Conservation (phyloP, 2,797 vertebrate genomes). For the Brachyrhaphis roseni region DNA sequence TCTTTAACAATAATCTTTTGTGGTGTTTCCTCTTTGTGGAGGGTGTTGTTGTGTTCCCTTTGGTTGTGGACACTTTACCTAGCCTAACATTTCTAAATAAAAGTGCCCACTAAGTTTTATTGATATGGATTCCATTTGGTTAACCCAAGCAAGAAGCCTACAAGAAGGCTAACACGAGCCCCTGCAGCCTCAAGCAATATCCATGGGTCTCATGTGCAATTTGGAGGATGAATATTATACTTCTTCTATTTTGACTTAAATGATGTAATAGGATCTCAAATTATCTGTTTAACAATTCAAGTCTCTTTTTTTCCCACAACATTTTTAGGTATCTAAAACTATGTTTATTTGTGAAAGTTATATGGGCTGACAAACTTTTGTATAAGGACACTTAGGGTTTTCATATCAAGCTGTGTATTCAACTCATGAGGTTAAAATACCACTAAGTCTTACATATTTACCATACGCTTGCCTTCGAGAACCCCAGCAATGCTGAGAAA, state of each 20-base stretch:
- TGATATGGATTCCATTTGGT: not conserved
- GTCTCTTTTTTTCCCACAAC: not conserved
- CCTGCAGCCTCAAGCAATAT: not conserved
- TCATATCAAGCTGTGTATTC: not conserved
- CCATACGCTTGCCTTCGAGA: slow-evolving; percentile 6
- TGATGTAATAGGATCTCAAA: not conserved
- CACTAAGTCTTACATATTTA: slow-evolving; percentile 40
- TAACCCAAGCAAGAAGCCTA: not conserved
- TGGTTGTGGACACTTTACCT: not conserved
- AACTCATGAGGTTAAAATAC: slow-evolving; percentile 55
- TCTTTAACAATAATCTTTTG: not conserved
- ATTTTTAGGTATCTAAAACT: not conserved
- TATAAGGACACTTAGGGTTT: slow-evolving; percentile 2
- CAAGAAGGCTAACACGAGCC: not conserved
- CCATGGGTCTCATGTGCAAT: not conserved
- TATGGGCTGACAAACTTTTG: not conserved
- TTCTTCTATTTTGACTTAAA: not conserved
- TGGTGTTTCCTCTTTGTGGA: not conserved
- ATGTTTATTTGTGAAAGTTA: not conserved
- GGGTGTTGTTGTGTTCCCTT: not conserved
- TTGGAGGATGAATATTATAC: not conserved
- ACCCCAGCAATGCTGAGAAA: not conserved
- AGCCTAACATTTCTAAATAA: not conserved
- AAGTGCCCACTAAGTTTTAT: not conserved
- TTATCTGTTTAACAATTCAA: not conserved